Percentiles rank a stretch among this genome's conserved stretches.
These are phyloP conservation scores for Agonopterix heracliana DNA, from an alignment of 2,888 invertebrate genomes.

Conservation along the genomic window DNA sequence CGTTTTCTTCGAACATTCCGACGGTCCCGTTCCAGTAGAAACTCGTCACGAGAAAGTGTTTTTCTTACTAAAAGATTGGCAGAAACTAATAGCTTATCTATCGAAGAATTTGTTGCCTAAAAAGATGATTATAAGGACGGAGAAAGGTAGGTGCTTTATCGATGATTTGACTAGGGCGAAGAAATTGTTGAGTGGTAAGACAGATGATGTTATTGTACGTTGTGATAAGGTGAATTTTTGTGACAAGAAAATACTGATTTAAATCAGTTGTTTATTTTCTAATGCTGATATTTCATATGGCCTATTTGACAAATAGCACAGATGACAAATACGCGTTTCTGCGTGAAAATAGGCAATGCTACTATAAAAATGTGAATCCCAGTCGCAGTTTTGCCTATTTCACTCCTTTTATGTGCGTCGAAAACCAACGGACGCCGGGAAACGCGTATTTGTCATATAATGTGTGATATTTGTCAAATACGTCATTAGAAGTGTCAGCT, in stretches of 20 bases:
- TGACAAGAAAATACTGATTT: constrained; percentile 2
- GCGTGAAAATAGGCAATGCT: no score
- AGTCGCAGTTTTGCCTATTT: no score
- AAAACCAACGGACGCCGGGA: no score
- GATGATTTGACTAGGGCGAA: constrained; percentile 59
- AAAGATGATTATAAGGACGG: constrained; percentile 52
- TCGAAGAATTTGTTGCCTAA: constrained; percentile 59
- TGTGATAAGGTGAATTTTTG: constrained; percentile 12
- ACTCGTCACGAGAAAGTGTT: constrained; percentile 45
- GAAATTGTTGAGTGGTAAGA: constrained; percentile 43
- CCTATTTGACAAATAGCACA: no score
- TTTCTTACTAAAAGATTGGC: constrained; percentile 57
- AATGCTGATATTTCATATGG: no score
- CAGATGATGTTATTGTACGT: constrained; percentile 40
- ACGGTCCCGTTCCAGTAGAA: constrained; percentile 47
- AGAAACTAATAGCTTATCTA: constrained; percentile 55
- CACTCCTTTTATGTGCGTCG: no score
- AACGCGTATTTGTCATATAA: no score
- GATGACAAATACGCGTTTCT: no score
- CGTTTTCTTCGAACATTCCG: constrained; percentile 59
- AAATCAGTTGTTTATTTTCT: no score
- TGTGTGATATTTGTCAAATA: no score
- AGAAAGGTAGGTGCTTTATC: constrained; percentile 54
- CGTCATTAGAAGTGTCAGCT: no score
- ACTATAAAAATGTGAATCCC: no score